phyloP scores from a whole-genome alignment of 2,113 vertebrate genomes.

The Synchiropus splendidus region DNA sequence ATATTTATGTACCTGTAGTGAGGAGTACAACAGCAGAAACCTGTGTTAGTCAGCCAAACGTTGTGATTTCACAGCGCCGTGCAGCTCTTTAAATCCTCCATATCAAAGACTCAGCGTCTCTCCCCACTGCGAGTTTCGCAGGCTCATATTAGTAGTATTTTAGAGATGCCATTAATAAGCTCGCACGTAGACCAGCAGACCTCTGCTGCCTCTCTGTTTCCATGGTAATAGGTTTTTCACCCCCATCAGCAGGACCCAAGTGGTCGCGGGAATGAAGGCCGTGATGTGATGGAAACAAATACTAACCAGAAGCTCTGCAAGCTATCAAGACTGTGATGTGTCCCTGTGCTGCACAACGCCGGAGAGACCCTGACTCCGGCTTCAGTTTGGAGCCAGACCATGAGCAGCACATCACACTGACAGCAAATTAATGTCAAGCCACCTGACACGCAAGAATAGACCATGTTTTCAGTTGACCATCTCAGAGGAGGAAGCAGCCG shows the following conservation, averaged over 20 bases:
- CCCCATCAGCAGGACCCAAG: constrained; percentile 45
- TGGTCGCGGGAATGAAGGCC: constrained; percentile 48
- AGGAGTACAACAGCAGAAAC: too few species aligned
- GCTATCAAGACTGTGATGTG: constrained; percentile 5
- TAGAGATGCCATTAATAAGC: too few species aligned
- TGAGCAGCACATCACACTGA: constrained; percentile 13
- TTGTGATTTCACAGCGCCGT: too few species aligned
- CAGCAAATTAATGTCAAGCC: constrained; percentile 21
- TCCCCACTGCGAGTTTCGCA: too few species aligned
- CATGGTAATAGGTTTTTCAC: constrained; percentile 33
- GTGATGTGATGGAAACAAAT: constrained; percentile 34
- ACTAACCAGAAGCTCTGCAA: constrained; percentile 1
- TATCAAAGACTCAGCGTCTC: too few species aligned
- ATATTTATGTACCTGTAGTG: too few species aligned
- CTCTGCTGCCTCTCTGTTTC: constrained; percentile 35
- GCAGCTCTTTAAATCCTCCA: too few species aligned
- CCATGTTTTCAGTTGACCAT: too few species aligned
- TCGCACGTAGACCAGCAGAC: constrained; percentile 7
- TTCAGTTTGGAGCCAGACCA: constrained; percentile 25
- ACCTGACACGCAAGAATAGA: not conserved
- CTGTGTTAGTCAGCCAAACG: too few species aligned
- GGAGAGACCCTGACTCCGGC: constrained; percentile 7
- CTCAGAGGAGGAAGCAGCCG: too few species aligned
- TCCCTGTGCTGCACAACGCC: constrained; percentile 4
- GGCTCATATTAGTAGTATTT: too few species aligned